Base-by-base conservation (phyloP, 2,888 invertebrate species). In the Synanthedon andrenaeformis region DNA sequence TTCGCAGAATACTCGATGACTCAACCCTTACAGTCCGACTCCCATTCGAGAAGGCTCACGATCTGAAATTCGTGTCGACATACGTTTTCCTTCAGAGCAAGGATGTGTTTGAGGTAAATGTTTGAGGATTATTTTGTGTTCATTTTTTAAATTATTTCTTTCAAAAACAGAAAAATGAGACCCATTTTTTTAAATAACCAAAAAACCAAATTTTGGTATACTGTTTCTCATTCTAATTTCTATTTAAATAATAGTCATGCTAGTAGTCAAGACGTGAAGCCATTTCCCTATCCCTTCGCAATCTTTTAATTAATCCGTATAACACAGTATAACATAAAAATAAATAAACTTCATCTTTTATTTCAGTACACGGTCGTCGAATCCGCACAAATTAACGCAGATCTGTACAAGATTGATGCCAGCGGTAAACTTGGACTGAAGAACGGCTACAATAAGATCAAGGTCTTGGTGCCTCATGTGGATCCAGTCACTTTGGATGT, bases 1-100 rank as follows among this genome's bases (percentile, higher is more conserved):
- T 35, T 35, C 10, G 35, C 60, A 89, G 90, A 41, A 70, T 71
- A 35, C 67, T 78, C 3, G 82, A 89, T n/a, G 89, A 90, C 35
- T 57, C 79, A 45, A 72, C 79, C 0, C 17, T 90, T 0, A 81
- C 86, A 4, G 8, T 92, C 0, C 81, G 88, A 17, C 69, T 91
- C 19, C 91, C 92, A 0, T 83, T 88, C 53, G 89, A 91, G 1
- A 88, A 87, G 45, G 76, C 91, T 0, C 91, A 90, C 54, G 88
- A 89, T 58, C 63, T 92, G 51, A 90, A 90, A 62, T 70, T 81
- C 42, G 73, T 79, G 3, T 74, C 84, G 12, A 79, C 72, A 45
- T 58, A 82, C 2, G 62, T 73, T 4, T 69, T 76, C 58, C 60
- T 81, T 19, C 76, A 86, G 45, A 69, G 72, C 57, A 75, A 81